A percentile compares a stretch with the other conserved stretches of the same genome.
These are phyloP conservation scores for Patella pellucida DNA, from an alignment of 2,888 invertebrate species.

Conservation along the genomic window DNA sequence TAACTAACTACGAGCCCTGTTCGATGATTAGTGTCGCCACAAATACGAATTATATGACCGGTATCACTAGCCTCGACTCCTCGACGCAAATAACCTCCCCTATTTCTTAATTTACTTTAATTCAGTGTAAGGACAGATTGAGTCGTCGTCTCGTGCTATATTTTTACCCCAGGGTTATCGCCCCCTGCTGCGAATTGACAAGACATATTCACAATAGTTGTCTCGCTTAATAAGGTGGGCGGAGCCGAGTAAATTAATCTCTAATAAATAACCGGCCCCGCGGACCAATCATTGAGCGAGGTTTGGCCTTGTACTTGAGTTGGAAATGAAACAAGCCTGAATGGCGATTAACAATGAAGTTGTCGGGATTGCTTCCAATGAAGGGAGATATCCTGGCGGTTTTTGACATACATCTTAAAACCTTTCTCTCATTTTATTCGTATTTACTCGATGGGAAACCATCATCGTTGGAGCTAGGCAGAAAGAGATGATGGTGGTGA, in stretches of 20 bases:
- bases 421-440: neutral
- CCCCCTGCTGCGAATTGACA: slow-evolving; percentile 29
- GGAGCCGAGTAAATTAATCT: slow-evolving; percentile 38
- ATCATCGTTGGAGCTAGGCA: neutral
- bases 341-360: neutral
- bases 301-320: neutral
- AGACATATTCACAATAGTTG: slow-evolving; percentile 33
- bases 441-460: too few species aligned
- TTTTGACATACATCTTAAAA: slow-evolving; percentile 9
- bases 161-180: slow-evolving; percentile 27
- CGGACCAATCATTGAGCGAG: slow-evolving; percentile 18
- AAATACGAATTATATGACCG: too few species aligned
- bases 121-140: slow-evolving; percentile 28
- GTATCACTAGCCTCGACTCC: too few species aligned
- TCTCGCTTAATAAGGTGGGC: slow-evolving; percentile 34
- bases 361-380: neutral
- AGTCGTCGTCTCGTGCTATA: slow-evolving; percentile 30
- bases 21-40: too few species aligned
- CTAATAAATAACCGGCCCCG: slow-evolving; percentile 30
- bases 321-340: neutral
- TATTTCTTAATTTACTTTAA: slow-evolving; percentile 31
- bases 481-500: neutral
- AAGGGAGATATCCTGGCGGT: neutral
- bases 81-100: neutral
- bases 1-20: too few species aligned